Evolutionary conservation across 1,140 invertebrate species (phyloP), one percentile per base, ranked within the genome.

Genomic region (Papilio xuthus): DNA sequence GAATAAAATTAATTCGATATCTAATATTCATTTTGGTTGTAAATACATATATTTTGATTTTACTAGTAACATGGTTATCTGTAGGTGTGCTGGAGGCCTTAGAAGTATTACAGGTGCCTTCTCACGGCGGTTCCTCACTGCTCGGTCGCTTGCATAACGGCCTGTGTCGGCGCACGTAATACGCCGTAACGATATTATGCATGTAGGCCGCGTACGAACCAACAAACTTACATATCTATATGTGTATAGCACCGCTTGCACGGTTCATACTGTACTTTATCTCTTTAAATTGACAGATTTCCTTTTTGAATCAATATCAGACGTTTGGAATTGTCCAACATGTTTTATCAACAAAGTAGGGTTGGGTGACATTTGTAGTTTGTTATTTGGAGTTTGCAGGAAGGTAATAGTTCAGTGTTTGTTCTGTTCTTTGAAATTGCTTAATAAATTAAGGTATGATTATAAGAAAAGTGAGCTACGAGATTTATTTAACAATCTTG

Each of bases 101-200:
- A 50, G 56, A 42, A 81, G 83, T 84, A 82, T 85, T 87, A 84
- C 84, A 83, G 81, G 81, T 83, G 81, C 82, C 84, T 88, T 92
- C 88, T 89, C 87, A 89, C 87, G 88, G 83, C 83, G 84, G 85
- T 89, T 91, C 86, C 85, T 86, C 84, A n/a, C 50, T 50, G 15
- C 47, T 53, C 50, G 83, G 85, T 92, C 50, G 83, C 85, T 92
- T 92, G 88, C 89, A 87, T 90, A 92, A 91, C 88, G 81, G 81
- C 82, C 76, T 80, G 71, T 47, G 71, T 47, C 71, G 79, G 81
- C 79, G 81, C 86, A 89, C 90, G 90, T 93, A 91, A 93, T 83
- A 81, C 84, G 85, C 85, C 86, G 90, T 91, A 91, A 92, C 86
- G 32, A 87, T 83, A 88, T 90, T 93, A 89, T 88, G 86, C 87